Percentiles rank a stretch among this genome's conserved stretches.
Conservation (phyloP, 2,888 invertebrate species). For the Allolobophora icterica region DNA sequence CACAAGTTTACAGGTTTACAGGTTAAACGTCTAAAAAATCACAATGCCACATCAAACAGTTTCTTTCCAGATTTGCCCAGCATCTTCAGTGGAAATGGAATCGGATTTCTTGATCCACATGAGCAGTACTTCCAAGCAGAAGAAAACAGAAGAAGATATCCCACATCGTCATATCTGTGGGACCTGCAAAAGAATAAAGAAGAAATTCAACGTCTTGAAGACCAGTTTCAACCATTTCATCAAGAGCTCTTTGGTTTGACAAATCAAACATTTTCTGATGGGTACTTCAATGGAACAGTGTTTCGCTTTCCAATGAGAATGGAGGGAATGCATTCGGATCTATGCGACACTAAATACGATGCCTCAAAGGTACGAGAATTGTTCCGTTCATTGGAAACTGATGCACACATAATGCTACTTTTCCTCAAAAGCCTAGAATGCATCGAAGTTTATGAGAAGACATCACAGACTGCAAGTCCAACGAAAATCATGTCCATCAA, state of each 20-base stretch:
- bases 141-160: slow-evolving; percentile 33
- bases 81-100: slow-evolving; percentile 54
- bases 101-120: slow-evolving; percentile 57
- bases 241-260: slow-evolving; percentile 51
- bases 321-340: slow-evolving; percentile 46
- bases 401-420: slow-evolving; percentile 53
- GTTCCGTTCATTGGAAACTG: slow-evolving; percentile 52
- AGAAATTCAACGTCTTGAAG: slow-evolving; percentile 37
- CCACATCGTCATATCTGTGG: slow-evolving; percentile 50
- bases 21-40: no score
- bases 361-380: slow-evolving; percentile 50
- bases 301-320: slow-evolving; percentile 60
- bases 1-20: background rate
- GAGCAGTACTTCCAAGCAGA: slow-evolving; percentile 49
- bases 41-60: slow-evolving; percentile 44
- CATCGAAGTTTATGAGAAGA: slow-evolving; percentile 36
- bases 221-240: slow-evolving; percentile 51
- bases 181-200: slow-evolving; percentile 40
- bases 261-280: slow-evolving; percentile 38
- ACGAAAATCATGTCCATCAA: slow-evolving; percentile 26
- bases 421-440: slow-evolving; percentile 56
- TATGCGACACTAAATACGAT: slow-evolving; percentile 53
- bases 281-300: slow-evolving; percentile 55
- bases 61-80: slow-evolving; percentile 56
- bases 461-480: background rate